phyloP scores from a whole-genome alignment of 1,140 invertebrate species.

The honey bee (Apis mellifera) region DNA sequence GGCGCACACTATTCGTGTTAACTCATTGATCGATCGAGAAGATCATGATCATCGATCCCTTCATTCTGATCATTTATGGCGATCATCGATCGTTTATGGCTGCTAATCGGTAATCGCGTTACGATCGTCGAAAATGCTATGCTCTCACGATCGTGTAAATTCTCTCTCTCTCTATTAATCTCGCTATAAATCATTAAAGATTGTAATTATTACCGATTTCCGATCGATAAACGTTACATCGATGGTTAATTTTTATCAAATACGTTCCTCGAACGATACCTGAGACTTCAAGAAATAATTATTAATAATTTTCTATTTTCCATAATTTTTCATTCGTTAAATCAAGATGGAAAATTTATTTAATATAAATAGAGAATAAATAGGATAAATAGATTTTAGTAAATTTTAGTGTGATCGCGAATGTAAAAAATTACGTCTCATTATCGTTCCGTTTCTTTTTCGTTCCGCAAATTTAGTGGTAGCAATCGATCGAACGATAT shows the following conservation, averaged over 20 bases:
- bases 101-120: background rate
- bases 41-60: background rate
- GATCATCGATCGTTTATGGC: background rate
- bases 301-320: too few relatives aligned
- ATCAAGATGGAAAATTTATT: too few relatives aligned
- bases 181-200: slow-evolving; percentile 4
- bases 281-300: too few relatives aligned
- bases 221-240: background rate
- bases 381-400: too few relatives aligned
- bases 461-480: background rate
- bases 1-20: background rate
- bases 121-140: background rate
- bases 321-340: too few relatives aligned
- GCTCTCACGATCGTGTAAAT: background rate
- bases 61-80: background rate
- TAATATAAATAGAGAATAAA: too few relatives aligned
- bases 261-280: too few relatives aligned
- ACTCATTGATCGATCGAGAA: slow-evolving; percentile 4
- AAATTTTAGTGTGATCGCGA: too few relatives aligned
- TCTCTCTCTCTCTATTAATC: background rate
- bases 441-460: background rate
- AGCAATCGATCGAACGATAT: background rate
- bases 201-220: background rate
- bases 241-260: background rate
- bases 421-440: too few relatives aligned